Evolutionary conservation across 2,113 vertebrate genomes (phyloP).

Genomic region (Malurus elegans): DNA sequence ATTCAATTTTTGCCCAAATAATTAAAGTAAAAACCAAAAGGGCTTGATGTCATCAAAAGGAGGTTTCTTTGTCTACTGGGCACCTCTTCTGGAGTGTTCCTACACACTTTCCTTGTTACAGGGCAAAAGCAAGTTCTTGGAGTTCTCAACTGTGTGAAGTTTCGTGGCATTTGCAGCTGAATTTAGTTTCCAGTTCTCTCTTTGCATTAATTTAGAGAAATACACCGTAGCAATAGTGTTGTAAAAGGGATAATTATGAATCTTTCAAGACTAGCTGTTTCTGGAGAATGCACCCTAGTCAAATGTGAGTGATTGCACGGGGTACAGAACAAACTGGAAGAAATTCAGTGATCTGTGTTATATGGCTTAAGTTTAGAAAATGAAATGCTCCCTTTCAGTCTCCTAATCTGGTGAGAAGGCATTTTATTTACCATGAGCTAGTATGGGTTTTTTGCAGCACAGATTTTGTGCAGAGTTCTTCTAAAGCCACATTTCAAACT

Average conservation of each 20-base stretch:
- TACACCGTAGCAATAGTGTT: not conserved
- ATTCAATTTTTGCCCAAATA: not conserved
- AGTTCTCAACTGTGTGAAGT: not conserved
- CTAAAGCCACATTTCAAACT: not conserved
- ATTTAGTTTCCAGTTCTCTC: not conserved
- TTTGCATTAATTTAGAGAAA: not conserved
- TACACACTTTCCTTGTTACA: fast-evolving
- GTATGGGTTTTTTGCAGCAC: not conserved
- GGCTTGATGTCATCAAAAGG: not conserved
- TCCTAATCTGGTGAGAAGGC: not conserved
- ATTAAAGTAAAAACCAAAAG: not conserved
- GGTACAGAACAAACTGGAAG: not conserved
- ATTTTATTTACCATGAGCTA: not conserved
- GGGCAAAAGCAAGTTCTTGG: not conserved
- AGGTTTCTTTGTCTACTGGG: not conserved
- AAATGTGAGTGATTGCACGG: not conserved
- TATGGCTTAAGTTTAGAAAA: not conserved
- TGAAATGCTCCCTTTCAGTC: not conserved
- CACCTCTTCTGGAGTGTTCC: not conserved
- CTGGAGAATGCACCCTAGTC: not conserved
- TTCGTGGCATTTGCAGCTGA: not conserved
- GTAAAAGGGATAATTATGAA: not conserved
- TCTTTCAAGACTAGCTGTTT: not conserved
- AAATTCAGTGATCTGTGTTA: not conserved
- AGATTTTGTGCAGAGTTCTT: not conserved